Conservation (phyloP, 2,797 vertebrate genomes). For the Gymnoscopelus microlampas region DNA sequence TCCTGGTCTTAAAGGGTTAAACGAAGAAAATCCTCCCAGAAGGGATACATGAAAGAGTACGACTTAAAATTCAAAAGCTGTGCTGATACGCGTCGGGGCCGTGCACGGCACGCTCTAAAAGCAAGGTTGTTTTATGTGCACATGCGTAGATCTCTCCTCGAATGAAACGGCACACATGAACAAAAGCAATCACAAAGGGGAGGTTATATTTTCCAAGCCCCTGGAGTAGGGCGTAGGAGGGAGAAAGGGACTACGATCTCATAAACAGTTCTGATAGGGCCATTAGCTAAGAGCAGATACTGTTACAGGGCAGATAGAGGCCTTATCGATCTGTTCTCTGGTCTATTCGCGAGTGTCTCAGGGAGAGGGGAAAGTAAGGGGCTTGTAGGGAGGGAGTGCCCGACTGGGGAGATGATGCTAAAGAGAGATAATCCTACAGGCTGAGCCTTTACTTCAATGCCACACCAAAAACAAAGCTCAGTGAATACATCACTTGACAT, state of each 20-base stretch:
- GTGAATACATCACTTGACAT: conserved; percentile 2
- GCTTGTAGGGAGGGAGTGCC: conserved; percentile 37
- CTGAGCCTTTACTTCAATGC: conserved; percentile 1
- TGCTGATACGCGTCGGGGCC: conserved; percentile 4
- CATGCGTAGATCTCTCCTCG: conserved; percentile 21
- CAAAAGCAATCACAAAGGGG: conserved; percentile 22
- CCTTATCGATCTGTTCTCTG: conserved; percentile 72
- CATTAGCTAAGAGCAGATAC: conserved; percentile 79
- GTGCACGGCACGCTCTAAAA: conserved; percentile 3
- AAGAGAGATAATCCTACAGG: conserved; percentile 31
- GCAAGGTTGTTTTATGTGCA: conserved; percentile 33
- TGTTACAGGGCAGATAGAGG: conserved; percentile 74
- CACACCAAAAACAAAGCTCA: conserved; percentile 4
- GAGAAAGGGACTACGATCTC: conserved; percentile 63
- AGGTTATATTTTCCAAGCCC: conserved; percentile 31
- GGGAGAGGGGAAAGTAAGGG: neutral
- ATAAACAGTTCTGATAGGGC: conserved; percentile 77
- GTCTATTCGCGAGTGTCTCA: conserved; percentile 48
- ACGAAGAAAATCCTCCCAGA: conserved; percentile 14
- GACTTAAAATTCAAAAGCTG: conserved; percentile 36
- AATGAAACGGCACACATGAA: conserved; percentile 14
- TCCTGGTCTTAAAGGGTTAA: too few relatives aligned
- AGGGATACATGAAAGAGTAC: conserved; percentile 34
- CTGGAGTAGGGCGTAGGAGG: conserved; percentile 18
- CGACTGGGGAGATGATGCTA: conserved; percentile 13